These are phyloP conservation scores for Trichosurus vulpecula DNA, from an alignment of 2,797 vertebrate genomes.

Conservation along the genomic window DNA sequence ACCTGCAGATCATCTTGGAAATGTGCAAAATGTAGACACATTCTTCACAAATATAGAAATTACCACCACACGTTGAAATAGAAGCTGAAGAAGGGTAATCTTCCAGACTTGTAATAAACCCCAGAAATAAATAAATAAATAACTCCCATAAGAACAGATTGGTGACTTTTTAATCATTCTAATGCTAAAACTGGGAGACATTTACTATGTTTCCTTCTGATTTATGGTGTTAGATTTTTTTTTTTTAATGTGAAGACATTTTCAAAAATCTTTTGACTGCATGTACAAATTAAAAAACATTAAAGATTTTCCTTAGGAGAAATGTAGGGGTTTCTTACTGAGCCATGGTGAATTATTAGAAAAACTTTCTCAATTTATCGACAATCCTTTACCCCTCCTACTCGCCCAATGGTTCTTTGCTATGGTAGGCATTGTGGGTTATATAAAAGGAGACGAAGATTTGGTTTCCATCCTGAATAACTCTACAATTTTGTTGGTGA, in stretches of 20 bases:
- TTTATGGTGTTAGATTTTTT: constrained; percentile 56
- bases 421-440: not conserved
- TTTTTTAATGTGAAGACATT: constrained; percentile 66
- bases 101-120: constrained; percentile 73
- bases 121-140: constrained; percentile 72
- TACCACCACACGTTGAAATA: constrained; percentile 80
- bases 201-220: constrained; percentile 58
- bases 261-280: constrained; percentile 55
- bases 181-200: constrained; percentile 57
- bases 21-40: constrained; percentile 80
- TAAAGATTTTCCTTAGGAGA: constrained; percentile 20
- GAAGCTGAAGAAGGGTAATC: constrained; percentile 76
- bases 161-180: constrained; percentile 69
- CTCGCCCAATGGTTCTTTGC: not conserved
- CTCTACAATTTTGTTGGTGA: not conserved
- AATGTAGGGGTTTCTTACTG: constrained; percentile 6
- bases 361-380: not conserved
- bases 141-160: constrained; percentile 67
- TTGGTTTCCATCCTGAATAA: not conserved
- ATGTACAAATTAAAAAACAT: constrained; percentile 61
- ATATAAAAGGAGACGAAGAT: not conserved
- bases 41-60: constrained; percentile 80
- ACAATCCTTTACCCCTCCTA: not conserved
- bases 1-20: constrained; percentile 79
- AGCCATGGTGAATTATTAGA: not conserved